These are phyloP conservation scores for Hartigia nigra DNA, from an alignment of 2,888 invertebrate genomes.

Conservation along the genomic window DNA sequence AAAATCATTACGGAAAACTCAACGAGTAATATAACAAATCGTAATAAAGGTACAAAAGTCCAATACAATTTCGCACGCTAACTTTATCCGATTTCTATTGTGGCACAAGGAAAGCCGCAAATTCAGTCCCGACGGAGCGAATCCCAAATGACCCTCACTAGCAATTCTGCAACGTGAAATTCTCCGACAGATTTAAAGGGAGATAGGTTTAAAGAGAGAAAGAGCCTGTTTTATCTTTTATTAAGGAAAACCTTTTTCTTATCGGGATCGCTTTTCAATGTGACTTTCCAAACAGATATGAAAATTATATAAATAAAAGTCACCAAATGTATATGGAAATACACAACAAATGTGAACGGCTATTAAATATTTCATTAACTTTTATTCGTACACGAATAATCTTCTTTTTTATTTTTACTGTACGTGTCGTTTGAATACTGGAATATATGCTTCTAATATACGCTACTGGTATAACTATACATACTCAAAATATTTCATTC, in stretches of 20 bases:
- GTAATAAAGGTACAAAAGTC: neutral
- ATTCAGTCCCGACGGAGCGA: neutral
- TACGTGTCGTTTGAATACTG: neutral
- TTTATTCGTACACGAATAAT: neutral
- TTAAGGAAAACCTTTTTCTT: neutral
- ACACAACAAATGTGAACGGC: neutral
- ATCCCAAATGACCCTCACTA: neutral
- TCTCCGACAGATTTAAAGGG: neutral
- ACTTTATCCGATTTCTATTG: neutral
- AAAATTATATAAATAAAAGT: neutral
- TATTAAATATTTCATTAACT: neutral
- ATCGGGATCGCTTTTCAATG: neutral
- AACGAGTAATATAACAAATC: neutral
- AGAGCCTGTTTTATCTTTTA: neutral
- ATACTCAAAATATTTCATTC: neutral
- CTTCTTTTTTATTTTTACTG: neutral
- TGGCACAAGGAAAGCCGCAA: neutral
- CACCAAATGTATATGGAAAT: too few species aligned
- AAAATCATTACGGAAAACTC: neutral
- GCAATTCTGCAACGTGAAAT: neutral
- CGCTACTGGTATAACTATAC: neutral
- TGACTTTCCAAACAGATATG: too few species aligned
- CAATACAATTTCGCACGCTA: neutral
- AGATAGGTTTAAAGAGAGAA: neutral
- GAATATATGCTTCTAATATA: neutral